A percentile compares a stretch with the other conserved stretches of the same genome.
phyloP scores from a whole-genome alignment of 2,888 invertebrate species.

The Ashinkailepas kermadecensis region DNA sequence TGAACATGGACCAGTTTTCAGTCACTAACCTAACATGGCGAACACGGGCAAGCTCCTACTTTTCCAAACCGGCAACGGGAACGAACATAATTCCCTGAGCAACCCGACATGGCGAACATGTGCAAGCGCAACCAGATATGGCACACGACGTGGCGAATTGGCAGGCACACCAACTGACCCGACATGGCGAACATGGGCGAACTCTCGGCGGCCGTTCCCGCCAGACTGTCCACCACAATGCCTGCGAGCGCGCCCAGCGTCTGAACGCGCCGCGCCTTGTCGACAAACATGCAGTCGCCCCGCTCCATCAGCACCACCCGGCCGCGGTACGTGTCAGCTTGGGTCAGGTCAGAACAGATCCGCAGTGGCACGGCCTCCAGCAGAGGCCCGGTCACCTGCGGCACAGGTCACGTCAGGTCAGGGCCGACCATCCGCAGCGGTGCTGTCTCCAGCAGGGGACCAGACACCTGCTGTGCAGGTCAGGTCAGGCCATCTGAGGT shows the following conservation, averaged over 20 bases:
- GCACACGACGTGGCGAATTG: too few relatives aligned
- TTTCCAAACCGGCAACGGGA: too few relatives aligned
- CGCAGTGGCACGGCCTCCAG: constrained; percentile 61
- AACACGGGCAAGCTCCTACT: constrained; percentile 64
- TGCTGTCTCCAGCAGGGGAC: neutral
- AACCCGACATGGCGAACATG: too few relatives aligned
- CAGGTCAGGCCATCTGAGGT: too few relatives aligned
- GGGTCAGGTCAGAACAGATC: constrained; percentile 52
- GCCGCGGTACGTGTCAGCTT: constrained; percentile 54
- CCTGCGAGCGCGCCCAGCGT: constrained; percentile 72
- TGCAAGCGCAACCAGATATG: too few relatives aligned
- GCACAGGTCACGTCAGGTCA: constrained; percentile 12
- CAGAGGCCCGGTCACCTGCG: constrained; percentile 55
- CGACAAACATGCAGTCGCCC: constrained; percentile 91
- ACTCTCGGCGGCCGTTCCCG: constrained; percentile 62
- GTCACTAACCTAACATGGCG: constrained; percentile 65
- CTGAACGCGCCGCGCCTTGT: constrained; percentile 80
- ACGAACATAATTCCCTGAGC: too few relatives aligned
- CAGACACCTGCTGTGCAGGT: constrained; percentile 27
- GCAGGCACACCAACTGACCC: neutral
- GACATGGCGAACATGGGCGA: constrained; percentile 93
- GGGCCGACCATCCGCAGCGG: too few relatives aligned
- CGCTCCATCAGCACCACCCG: constrained; percentile 79
- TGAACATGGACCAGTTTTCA: too few relatives aligned
- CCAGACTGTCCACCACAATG: constrained; percentile 75